These are phyloP conservation scores for Drymodes brunneopygia DNA, from an alignment of 2,113 vertebrate genomes.

Conservation along the genomic window DNA sequence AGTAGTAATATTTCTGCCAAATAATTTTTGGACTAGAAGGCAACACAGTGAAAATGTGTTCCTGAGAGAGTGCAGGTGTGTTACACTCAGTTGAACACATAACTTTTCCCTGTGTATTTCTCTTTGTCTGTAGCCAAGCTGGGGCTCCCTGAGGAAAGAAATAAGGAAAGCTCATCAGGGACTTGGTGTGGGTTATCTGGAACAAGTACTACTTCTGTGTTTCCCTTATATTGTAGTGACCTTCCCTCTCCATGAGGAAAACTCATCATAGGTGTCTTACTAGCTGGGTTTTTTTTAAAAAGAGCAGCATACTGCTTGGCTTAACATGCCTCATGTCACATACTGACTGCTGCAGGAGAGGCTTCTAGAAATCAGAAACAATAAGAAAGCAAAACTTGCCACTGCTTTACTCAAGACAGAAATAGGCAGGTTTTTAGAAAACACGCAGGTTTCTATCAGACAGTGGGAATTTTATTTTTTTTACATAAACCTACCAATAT, in stretches of 20 bases:
- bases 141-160: not conserved
- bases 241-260: not conserved
- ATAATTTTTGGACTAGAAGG: not conserved
- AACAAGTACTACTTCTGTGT: not conserved
- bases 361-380: not conserved
- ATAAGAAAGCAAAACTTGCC: not conserved
- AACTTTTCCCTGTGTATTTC: not conserved
- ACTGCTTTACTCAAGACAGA: not conserved
- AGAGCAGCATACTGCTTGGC: not conserved
- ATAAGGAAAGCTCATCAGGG: not conserved
- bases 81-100: not conserved
- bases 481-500: not conserved
- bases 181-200: not conserved
- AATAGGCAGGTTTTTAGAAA: not conserved
- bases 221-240: not conserved
- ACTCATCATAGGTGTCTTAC: rapidly evolving
- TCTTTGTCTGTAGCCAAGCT: not conserved
- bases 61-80: not conserved
- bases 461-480: not conserved
- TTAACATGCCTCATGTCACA: rapidly evolving
- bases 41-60: not conserved
- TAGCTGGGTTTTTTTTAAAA: not conserved
- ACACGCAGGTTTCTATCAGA: not conserved
- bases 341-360: not conserved
- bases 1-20: not conserved